Evolutionary conservation across 2,888 invertebrate species (phyloP).

Genomic region (Leucophenga maculata): DNA sequence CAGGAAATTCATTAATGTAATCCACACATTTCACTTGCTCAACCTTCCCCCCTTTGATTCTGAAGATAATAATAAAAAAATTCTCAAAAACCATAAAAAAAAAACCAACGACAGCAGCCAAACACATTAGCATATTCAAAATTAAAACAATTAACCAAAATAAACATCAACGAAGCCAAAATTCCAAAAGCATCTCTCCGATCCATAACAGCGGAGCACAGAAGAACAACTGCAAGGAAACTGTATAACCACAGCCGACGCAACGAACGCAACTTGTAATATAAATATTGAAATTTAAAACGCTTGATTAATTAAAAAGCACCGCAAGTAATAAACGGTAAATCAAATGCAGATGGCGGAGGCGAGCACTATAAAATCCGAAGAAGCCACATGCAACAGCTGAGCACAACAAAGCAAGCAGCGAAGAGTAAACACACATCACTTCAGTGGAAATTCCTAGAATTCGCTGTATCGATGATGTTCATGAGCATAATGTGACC

Average conservation of each 20-base stretch:
- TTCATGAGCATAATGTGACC: neutral
- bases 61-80: neutral
- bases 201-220: too few species aligned
- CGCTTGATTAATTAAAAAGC: constrained; percentile 41
- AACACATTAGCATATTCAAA: neutral
- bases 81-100: neutral
- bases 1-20: too few species aligned
- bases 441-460: constrained; percentile 16
- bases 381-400: neutral
- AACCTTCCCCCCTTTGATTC: too few species aligned
- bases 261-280: neutral
- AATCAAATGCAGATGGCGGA: constrained; percentile 9
- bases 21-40: too few species aligned
- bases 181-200: neutral
- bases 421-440: neutral
- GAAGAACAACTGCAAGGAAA: too few species aligned
- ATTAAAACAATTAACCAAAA: constrained; percentile 9
- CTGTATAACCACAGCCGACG: too few species aligned
- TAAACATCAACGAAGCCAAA: neutral
- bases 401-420: neutral
- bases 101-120: neutral
- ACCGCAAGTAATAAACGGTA: constrained; percentile 31
- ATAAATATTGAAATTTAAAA: constrained; percentile 20
- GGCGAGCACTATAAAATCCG: too few species aligned
- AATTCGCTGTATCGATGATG: neutral